Evolutionary conservation across 2,888 invertebrate species (phyloP).

Genomic region (Villa cingulata): DNA sequence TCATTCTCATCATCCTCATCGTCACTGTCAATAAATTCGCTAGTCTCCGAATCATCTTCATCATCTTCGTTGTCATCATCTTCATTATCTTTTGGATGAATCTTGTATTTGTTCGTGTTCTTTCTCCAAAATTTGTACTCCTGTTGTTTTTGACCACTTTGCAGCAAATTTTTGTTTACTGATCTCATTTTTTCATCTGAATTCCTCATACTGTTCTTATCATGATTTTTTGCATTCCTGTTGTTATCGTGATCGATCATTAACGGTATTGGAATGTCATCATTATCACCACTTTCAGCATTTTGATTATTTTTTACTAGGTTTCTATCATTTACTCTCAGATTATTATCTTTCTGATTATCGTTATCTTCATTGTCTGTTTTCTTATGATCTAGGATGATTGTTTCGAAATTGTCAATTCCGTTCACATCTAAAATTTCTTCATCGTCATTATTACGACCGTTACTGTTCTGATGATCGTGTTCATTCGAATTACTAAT

Average conservation of each 20-base stretch:
- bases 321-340: not conserved
- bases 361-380: not conserved
- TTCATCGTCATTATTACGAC: conserved; percentile 1
- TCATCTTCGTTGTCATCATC: not conserved
- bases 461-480: not conserved
- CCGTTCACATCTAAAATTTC: conserved; percentile 5
- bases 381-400: conserved; percentile 5
- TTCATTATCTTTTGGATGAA: not conserved
- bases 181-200: no score
- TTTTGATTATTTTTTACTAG: not conserved
- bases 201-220: not conserved
- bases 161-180: no score
- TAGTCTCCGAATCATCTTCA: no score
- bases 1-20: conserved; percentile 12
- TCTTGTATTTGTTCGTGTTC: not conserved
- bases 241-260: not conserved
- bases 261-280: not conserved
- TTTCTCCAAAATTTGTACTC: no score
- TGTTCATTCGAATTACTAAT: no score
- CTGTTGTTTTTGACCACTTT: not conserved
- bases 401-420: conserved; percentile 11
- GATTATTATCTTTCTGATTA: not conserved
- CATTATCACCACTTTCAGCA: not conserved
- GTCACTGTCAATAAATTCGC: no score
- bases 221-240: not conserved